A percentile compares a stretch with the other conserved stretches of the same genome.
Conservation (phyloP, 2,113 vertebrate genomes). For the Scatophagus argus region DNA sequence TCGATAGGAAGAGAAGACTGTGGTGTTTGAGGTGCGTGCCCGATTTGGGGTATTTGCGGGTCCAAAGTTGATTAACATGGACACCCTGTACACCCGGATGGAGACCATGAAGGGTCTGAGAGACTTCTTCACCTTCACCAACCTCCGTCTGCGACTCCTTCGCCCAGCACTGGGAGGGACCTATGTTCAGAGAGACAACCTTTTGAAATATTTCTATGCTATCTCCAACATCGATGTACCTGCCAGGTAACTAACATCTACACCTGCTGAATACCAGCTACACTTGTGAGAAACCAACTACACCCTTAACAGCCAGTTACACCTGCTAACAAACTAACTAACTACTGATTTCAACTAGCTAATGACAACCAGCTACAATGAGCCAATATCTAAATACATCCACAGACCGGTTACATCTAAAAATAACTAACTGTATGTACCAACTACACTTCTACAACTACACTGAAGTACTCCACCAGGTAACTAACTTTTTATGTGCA, state of each 20-base stretch:
- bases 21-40: slow-evolving; percentile 96
- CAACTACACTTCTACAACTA: no score
- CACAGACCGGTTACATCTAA: background rate
- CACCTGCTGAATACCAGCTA: background rate
- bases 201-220: slow-evolving; percentile 97
- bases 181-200: slow-evolving; percentile 92
- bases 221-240: slow-evolving; percentile 95
- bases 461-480: no score
- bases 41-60: slow-evolving; percentile 96
- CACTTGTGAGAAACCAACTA: background rate
- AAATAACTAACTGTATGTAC: background rate
- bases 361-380: no score
- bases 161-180: slow-evolving; percentile 94
- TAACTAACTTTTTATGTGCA: no score
- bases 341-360: background rate
- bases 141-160: slow-evolving; percentile 93
- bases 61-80: slow-evolving; percentile 93
- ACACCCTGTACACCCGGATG: slow-evolving; percentile 93
- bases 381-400: background rate
- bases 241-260: slow-evolving; percentile 86
- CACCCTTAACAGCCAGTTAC: background rate
- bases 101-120: slow-evolving; percentile 95
- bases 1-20: slow-evolving; percentile 89
- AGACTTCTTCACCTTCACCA: slow-evolving; percentile 98
- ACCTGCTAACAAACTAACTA: background rate